Evolutionary conservation across 2,113 vertebrate species (phyloP), one percentile per base, ranked within the genome.

Genomic region (Todiramphus chloris): DNA sequence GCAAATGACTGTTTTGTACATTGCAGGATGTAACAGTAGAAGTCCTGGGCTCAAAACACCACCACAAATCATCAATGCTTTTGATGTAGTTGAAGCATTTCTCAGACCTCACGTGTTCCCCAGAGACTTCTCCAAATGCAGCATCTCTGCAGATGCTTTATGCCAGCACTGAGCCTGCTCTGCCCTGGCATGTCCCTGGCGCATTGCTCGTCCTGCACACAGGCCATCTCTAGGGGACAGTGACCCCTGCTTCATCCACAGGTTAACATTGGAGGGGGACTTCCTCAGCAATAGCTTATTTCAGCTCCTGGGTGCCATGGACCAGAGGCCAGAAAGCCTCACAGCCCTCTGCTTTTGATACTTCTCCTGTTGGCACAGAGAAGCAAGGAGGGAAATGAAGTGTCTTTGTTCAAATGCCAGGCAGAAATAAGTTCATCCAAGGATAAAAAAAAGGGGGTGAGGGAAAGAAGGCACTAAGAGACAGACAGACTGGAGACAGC

Each of bases 401-500:
- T 46, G 30, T 76, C 50, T 79, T 76, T 88, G 53, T 72, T 89
- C 0, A 0, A 69, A 70, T 46, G 37, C 81, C 91, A 77, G 78
- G 62, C 4, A 80, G 78, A 75, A 94, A 5, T 23, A 73, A 91
- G 91, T 91, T 97, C 78, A 85, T 64, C 31, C 66, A 43, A 73
- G 93, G 94, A 83, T 66, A 87, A 85, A 79, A 94, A 62, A 66
- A 63, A 5, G 3, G 30, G 33, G 11, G 15, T n/a, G 51, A 5
- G 11, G 46, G 80, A 37, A 78, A n/a, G 63, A 88, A 55, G 28
- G 72, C 56, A 31, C 12, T 30, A 63, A 39, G 91, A 96, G 95
- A 33, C 93, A 96, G 91, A 87, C 80, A 91, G 84, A 14, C 84
- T 95, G 94, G 91, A 96, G 91, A 58, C 94, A 80, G 78, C 68